Evolutionary conservation across 2,113 vertebrate species (phyloP).

Genomic region (Promerops cafer): DNA sequence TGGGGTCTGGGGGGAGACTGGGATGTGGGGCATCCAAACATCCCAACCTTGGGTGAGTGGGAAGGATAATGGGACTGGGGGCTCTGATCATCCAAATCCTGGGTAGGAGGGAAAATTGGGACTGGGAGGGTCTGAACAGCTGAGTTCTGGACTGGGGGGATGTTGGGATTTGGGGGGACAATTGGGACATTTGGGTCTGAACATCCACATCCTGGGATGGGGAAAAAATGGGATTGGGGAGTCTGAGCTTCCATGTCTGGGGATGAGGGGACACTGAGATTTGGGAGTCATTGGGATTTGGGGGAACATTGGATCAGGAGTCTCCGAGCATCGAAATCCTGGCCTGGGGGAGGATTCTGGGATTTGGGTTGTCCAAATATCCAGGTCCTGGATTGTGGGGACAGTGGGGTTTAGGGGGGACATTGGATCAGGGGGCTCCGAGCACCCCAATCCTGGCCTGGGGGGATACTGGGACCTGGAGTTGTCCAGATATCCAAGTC

Average conservation of each 20-base stretch:
- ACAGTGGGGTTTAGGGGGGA: neutral
- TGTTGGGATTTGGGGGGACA: neutral
- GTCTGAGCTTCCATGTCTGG: neutral
- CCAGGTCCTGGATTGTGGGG: too few relatives aligned
- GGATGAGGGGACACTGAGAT: neutral
- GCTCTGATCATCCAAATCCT: neutral
- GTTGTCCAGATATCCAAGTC: neutral
- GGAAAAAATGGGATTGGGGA: neutral
- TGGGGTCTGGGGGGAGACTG: neutral
- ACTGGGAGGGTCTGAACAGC: too few relatives aligned
- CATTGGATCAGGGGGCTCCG: rapidly evolving
- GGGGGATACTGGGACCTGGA: neutral
- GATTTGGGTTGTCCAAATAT: neutral
- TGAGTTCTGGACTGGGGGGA: neutral
- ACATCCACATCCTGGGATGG: neutral
- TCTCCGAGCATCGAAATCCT: neutral
- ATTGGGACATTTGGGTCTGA: neutral
- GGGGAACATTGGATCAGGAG: neutral
- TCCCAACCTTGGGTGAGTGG: neutral
- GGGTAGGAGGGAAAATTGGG: neutral
- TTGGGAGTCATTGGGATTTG: neutral
- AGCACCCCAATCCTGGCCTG: neutral
- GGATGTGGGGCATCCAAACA: neutral
- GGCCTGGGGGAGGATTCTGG: neutral
- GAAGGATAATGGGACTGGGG: neutral